phyloP scores from a whole-genome alignment of 1,140 invertebrate species.

The Tetramorium simillimum region DNA sequence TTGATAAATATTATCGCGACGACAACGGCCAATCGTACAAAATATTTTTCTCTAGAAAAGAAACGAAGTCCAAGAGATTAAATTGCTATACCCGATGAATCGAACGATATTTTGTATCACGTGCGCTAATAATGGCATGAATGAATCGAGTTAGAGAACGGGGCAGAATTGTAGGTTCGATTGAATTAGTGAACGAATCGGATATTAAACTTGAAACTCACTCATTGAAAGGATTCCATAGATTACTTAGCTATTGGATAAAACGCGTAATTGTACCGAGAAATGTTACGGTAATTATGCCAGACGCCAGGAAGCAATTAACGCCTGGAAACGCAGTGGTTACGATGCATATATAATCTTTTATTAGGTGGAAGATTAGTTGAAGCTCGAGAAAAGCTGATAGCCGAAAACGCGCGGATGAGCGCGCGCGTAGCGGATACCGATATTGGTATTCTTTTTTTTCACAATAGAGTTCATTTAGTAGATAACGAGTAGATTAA shows the following conservation, averaged over 20 bases:
- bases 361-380: slow-evolving; percentile 29
- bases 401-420: slow-evolving; percentile 35
- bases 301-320: background rate
- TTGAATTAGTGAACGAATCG: slow-evolving; percentile 5
- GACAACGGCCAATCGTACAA: background rate
- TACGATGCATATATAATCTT: slow-evolving; percentile 14
- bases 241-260: slow-evolving; percentile 2
- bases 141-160: background rate
- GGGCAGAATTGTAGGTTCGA: slow-evolving; percentile 3
- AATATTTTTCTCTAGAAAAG: background rate
- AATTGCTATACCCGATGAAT: background rate
- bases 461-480: slow-evolving; percentile 23
- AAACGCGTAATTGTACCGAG: background rate
- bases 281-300: slow-evolving; percentile 25
- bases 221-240: slow-evolving; percentile 1
- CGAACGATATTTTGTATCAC: background rate
- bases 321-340: background rate
- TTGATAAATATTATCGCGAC: background rate
- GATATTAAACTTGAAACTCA: slow-evolving; percentile 6
- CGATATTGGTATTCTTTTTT: slow-evolving; percentile 51
- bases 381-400: slow-evolving; percentile 9
- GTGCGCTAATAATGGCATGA: background rate
- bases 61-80: background rate
- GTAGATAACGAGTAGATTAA: slow-evolving; percentile 57
- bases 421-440: slow-evolving; percentile 25